phyloP scores from a whole-genome alignment of 2,797 vertebrate genomes.

The Sebastes vulpes region DNA sequence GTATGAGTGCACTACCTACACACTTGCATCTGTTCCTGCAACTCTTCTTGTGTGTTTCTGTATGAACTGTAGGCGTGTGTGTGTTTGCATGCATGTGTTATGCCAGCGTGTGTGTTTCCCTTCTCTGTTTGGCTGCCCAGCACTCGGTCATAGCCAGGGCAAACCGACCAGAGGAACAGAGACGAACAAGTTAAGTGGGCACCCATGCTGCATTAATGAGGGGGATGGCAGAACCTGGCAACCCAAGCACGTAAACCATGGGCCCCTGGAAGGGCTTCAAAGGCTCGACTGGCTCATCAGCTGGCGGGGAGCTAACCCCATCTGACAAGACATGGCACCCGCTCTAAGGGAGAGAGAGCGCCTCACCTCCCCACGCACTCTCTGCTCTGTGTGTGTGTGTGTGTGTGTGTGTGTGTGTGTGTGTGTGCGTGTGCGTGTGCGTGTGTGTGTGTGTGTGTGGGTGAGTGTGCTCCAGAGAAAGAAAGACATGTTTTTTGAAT shows the following conservation, averaged over 20 bases:
- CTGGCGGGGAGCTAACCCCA: conserved; percentile 68
- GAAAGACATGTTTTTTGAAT: conserved; percentile 24
- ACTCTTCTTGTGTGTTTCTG: background rate
- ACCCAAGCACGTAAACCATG: conserved; percentile 70
- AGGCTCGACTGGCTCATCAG: conserved; percentile 70
- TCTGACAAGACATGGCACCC: conserved; percentile 80
- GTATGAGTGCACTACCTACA: too few relatives aligned
- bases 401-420: background rate
- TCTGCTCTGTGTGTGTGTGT: background rate
- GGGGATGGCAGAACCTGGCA: conserved; percentile 79
- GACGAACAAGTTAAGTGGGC: conserved; percentile 66
- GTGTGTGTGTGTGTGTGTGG: background rate
- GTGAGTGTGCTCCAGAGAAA: background rate
- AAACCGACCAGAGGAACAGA: conserved; percentile 43
- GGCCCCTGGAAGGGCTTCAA: conserved; percentile 77
- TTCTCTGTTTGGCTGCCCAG: conserved; percentile 47
- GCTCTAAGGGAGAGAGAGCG: conserved; percentile 48
- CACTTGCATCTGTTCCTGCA: background rate
- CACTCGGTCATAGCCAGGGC: conserved; percentile 47
- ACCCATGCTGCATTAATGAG: conserved; percentile 79
- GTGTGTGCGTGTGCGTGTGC: background rate
- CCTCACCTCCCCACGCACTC: conserved; percentile 53
- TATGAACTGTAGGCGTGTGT: background rate
- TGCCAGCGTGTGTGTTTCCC: background rate
- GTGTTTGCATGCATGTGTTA: background rate